A percentile compares a stretch with the other conserved stretches of the same genome.
phyloP scores from a whole-genome alignment of 2,888 invertebrate species.

The Thera obeliscata region DNA sequence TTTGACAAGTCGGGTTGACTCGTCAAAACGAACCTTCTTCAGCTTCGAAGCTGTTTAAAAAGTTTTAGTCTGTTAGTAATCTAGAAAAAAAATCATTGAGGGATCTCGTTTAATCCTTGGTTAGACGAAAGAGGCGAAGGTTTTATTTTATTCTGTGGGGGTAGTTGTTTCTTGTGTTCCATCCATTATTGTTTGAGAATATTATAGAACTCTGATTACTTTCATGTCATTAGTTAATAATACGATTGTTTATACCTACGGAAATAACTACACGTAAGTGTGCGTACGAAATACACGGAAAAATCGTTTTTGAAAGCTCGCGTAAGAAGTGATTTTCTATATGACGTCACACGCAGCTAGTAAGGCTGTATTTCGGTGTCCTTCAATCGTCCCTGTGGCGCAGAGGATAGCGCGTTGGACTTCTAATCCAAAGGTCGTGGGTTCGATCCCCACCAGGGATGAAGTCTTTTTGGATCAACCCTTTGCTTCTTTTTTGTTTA shows the following conservation, averaged over 20 bases:
- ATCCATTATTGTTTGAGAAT: too few species aligned
- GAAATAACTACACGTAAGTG: not conserved
- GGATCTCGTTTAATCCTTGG: too few species aligned
- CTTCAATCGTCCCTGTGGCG: constrained; percentile 86
- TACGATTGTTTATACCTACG: not conserved
- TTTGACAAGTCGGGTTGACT: too few species aligned
- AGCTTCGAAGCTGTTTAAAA: too few species aligned
- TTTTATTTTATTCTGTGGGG: too few species aligned
- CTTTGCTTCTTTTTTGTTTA: not conserved
- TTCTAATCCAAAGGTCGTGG: constrained; percentile 92
- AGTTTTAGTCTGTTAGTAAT: too few species aligned
- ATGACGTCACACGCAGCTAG: constrained; percentile 19
- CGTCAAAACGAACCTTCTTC: too few species aligned
- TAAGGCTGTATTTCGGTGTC: constrained; percentile 15
- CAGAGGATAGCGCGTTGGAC: constrained; percentile 92
- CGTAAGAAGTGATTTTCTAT: not conserved
- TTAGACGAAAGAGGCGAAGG: too few species aligned
- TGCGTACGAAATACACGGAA: not conserved
- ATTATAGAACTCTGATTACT: too few species aligned
- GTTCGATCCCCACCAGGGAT: constrained; percentile 89
- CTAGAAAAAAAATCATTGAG: too few species aligned
- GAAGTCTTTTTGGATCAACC: constrained; percentile 20
- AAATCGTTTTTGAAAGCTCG: not conserved
- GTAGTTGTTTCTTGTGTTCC: not conserved
- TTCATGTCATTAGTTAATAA: not conserved